Base-by-base conservation (phyloP, 2,888 invertebrate genomes). In the Coleophora flavipennella region DNA sequence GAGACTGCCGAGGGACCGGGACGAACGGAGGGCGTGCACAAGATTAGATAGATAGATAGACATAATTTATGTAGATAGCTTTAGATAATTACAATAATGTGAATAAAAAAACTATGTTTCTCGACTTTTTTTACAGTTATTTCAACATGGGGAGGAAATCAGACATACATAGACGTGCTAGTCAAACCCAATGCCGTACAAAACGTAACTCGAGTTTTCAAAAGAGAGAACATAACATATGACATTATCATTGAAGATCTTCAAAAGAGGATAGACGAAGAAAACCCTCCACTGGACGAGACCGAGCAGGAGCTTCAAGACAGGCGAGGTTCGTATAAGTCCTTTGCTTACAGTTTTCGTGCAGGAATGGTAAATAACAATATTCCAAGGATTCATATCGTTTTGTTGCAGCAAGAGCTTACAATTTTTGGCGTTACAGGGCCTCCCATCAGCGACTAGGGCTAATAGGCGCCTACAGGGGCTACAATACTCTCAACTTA, bases 181-280 rank as follows among this genome's bases (percentile, higher is more conserved):
- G 86, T 94, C n/a, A 89, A 89, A 57, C 86, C 88, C 1, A 80
- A 88, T 35, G 86, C 87, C n/a, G 67, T 92, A 36, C 77, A 86
- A 35, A 87, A 88, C 47, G 90, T 93, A 2, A 86, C 89, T 39
- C 74, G 86, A 37, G 77, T 87, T 40, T 84, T 95, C 28, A 77
- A 83, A 40, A 81, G 87, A 31, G 87, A 89, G 45, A 87, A 89
- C 39, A 87, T 94, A 41, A 67, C 86, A 13, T 92, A 87, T 61
- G 86, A 90, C 38, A 80, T 94, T n/a, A 73, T 93, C 33, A 93
- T 95, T 55, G 87, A 91, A 36, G 91, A 95, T 72, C 68, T 95
- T 37, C 94, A 95, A 68, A 85, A 86, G 55, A 90, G 91, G 35
- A 94, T 95, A 45, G 89, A 94, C 51, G 88, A 88, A 46, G 94